Percentiles rank a stretch among this genome's conserved stretches.
Conservation (phyloP, 2,113 vertebrate species). For the Amphiprion percula region DNA sequence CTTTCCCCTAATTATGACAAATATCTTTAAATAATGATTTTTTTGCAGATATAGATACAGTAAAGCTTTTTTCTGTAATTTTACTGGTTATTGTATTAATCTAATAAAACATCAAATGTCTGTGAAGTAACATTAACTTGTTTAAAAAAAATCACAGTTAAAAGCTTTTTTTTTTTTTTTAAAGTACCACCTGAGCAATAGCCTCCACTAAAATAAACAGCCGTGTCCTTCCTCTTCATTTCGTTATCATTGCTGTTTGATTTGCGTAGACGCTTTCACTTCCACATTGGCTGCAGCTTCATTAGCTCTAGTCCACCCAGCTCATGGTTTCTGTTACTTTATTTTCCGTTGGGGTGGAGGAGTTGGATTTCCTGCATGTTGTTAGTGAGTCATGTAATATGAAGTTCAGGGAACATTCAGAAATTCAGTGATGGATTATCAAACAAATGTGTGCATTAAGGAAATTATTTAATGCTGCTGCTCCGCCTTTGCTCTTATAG, state of each 20-base stretch:
- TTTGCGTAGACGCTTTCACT: constrained; percentile 13
- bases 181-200: too few species aligned
- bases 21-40: too few species aligned
- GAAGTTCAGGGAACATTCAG: not conserved
- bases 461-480: not conserved
- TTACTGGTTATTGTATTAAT: too few species aligned
- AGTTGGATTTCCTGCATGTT: constrained; percentile 11
- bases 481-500: constrained; percentile 1
- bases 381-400: constrained; percentile 20
- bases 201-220: not conserved
- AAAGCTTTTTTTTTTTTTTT: too few species aligned
- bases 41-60: too few species aligned
- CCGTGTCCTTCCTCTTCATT: not conserved
- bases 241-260: not conserved
- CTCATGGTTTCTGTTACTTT: not conserved
- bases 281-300: not conserved
- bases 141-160: too few species aligned
- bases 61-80: too few species aligned
- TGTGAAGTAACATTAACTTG: too few species aligned
- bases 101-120: too few species aligned
- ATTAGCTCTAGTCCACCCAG: not conserved
- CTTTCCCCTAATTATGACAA: too few species aligned
- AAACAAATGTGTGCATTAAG: constrained; percentile 1
- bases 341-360: not conserved
- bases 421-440: not conserved